Evolutionary conservation across 1,140 invertebrate genomes (phyloP), one percentile per base, ranked within the genome.

Genomic region (Sogatella furcifera): DNA sequence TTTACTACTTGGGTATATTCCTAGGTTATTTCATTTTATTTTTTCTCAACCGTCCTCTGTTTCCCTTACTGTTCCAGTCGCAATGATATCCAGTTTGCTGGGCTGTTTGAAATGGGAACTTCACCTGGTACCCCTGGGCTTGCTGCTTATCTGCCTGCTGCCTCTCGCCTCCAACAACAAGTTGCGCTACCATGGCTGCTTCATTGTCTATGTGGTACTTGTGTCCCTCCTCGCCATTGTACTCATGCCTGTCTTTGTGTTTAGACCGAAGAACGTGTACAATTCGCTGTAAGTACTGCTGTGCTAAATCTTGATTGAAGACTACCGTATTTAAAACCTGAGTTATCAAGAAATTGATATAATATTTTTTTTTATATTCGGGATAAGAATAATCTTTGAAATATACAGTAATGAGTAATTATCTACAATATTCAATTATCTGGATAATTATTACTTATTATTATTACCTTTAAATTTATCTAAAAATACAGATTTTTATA

Each of bases 111-210:
- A 59, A 19, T 34, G 28, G 10, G 57, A 59, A 13, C 28, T 59
- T 9, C 41, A 60, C 22, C 44, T 60, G 21, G 8, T 60, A 5
- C 59, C 52, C 10, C 38, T 52, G 1, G n/a, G 58, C 14, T 8
- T 61, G 1, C 13, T 62, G 13, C n/a, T 64, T 0, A 44, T 62
- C 1, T 22, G 57, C 6, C 24, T 65, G n/a, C 55, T 61, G 5
- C 61, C 63, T 5, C 41, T 61, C 6, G 49, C 57, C 3, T 52
- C 63, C 14, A 63, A 61, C 38, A 56, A 49, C 15, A 66, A 44
- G 41, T 24, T 68, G 0, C 59, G 69, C 55, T 76, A 71, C 66
- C 69, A 70, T 59, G 66, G 67, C 22, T 72, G 72, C 54, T 72
- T 69, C 61, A 53, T 64, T 0, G 53, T 71, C 24, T 76, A 72